Evolutionary conservation across 2,113 vertebrate genomes (phyloP).

Genomic region (Rostratula benghalensis): DNA sequence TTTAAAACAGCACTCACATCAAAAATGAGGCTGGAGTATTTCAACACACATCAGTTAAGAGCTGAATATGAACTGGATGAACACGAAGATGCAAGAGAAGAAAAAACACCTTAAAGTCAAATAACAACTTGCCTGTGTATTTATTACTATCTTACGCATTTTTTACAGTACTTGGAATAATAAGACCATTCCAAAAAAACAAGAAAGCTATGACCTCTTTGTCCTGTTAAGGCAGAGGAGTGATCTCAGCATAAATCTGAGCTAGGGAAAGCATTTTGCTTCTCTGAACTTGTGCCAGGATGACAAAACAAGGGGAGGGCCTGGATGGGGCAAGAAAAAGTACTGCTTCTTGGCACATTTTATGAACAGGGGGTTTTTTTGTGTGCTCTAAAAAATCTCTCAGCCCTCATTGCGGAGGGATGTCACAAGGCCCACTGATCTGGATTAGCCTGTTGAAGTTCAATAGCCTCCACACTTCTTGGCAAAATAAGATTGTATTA

Average conservation of each 20-base stretch:
- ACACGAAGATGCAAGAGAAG: not conserved
- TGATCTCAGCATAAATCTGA: not conserved
- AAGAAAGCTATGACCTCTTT: not conserved
- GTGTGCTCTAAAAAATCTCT: not conserved
- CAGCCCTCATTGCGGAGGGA: not conserved
- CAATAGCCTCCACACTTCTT: not conserved
- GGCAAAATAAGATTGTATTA: not conserved
- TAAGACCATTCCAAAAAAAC: not conserved
- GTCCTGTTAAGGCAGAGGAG: not conserved
- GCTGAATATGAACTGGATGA: not conserved
- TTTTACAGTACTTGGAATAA: not conserved
- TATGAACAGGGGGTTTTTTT: not conserved
- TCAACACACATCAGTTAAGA: not conserved
- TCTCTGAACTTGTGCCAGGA: not conserved
- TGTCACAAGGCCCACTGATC: slow-evolving; percentile 15
- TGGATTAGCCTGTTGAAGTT: not conserved
- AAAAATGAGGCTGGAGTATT: not conserved
- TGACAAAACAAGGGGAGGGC: not conserved
- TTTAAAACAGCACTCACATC: not conserved
- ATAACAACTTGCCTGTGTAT: not conserved
- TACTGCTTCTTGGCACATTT: not conserved
- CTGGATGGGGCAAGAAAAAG: not conserved
- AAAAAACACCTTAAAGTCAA: not conserved
- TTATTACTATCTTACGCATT: not conserved
- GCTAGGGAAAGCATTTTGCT: not conserved